phyloP scores from a whole-genome alignment of 2,797 vertebrate species.

The Danio albolineatus region DNA sequence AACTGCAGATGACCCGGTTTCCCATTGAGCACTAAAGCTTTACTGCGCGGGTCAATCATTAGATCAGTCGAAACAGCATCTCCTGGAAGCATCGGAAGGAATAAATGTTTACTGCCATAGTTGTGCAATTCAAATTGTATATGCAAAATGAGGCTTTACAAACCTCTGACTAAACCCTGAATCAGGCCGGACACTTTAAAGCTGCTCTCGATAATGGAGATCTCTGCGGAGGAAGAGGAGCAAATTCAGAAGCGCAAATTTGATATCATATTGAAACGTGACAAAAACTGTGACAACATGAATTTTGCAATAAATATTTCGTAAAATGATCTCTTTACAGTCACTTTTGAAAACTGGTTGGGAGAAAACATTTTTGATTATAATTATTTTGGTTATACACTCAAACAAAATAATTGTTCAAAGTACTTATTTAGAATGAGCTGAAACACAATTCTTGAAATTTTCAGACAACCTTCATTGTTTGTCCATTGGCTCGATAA shows the following conservation, averaged over 20 bases:
- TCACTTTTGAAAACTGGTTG: too few relatives aligned
- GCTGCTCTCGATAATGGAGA: conserved; percentile 87
- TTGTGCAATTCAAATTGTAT: background rate
- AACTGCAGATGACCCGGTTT: conserved; percentile 97
- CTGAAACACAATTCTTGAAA: too few relatives aligned
- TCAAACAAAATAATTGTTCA: too few relatives aligned
- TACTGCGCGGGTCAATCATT: conserved; percentile 90
- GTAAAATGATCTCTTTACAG: too few relatives aligned
- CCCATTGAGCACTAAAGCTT: conserved; percentile 93
- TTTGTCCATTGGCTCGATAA: too few relatives aligned
- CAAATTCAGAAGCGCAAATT: background rate
- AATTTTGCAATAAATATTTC: too few relatives aligned
- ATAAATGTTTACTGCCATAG: background rate
- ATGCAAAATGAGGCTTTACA: conserved; percentile 47
- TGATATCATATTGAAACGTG: background rate
- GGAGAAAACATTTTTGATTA: too few relatives aligned
- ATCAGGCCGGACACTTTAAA: conserved; percentile 87
- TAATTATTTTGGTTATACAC: too few relatives aligned
- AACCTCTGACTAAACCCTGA: conserved; percentile 94
- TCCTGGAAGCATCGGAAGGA: conserved; percentile 71
- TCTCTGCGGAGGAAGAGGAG: conserved; percentile 76
- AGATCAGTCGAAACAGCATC: conserved; percentile 81
- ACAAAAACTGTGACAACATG: too few relatives aligned
- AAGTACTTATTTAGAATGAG: too few relatives aligned
- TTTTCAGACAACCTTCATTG: too few relatives aligned